Conservation (phyloP, 2,113 vertebrate species). For the Ancistrus triradiatus region DNA sequence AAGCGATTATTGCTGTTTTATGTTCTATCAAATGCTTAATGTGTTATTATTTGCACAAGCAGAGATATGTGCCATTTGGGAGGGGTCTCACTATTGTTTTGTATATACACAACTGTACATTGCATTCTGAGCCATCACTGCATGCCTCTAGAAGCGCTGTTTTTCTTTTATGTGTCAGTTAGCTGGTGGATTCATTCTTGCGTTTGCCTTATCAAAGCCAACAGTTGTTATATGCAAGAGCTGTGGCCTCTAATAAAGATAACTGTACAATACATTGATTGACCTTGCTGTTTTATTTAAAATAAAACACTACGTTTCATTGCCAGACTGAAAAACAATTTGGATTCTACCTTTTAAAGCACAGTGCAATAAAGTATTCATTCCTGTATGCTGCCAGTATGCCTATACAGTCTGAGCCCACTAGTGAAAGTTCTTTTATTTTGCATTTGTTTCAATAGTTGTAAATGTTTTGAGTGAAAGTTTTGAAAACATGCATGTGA, state of each 20-base stretch:
- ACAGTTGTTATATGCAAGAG: slow-evolving; percentile 98
- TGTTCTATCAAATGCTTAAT: slow-evolving; percentile 33
- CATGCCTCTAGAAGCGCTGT: slow-evolving; percentile 81
- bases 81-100: slow-evolving; percentile 89
- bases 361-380: too few relatives aligned
- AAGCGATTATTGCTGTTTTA: slow-evolving; percentile 62
- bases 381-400: too few relatives aligned
- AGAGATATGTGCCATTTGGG: slow-evolving; percentile 87
- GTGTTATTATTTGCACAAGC: slow-evolving; percentile 82
- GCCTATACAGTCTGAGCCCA: too few relatives aligned
- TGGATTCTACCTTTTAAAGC: too few relatives aligned
- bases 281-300: slow-evolving; percentile 13
- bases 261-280: slow-evolving; percentile 76
- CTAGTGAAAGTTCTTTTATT: too few relatives aligned
- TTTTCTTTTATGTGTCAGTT: slow-evolving; percentile 85
- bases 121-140: slow-evolving; percentile 94
- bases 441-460: too few relatives aligned
- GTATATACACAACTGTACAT: slow-evolving; percentile 95
- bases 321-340: too few relatives aligned
- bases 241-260: slow-evolving; percentile 98
- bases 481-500: too few relatives aligned
- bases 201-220: slow-evolving; percentile 99
- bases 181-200: slow-evolving; percentile 95
- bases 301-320: too few relatives aligned
- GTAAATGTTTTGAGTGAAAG: too few relatives aligned